These are phyloP conservation scores for Falcunculus frontatus DNA, from an alignment of 2,113 vertebrate genomes.

Conservation along the genomic window DNA sequence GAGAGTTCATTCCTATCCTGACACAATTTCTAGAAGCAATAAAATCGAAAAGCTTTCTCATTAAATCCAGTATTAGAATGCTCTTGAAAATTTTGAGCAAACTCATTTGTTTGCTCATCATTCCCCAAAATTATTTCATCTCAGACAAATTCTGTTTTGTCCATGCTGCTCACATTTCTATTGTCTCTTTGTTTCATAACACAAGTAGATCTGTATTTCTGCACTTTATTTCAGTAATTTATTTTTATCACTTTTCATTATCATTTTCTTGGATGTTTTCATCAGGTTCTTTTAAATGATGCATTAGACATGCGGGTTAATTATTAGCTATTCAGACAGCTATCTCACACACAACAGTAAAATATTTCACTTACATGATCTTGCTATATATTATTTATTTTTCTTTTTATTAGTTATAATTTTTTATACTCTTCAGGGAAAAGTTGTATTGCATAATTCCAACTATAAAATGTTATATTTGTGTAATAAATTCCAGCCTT, in stretches of 20 bases:
- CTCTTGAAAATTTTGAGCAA: neutral
- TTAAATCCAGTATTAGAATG: neutral
- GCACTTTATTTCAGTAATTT: neutral
- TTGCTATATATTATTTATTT: neutral
- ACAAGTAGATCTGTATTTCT: neutral
- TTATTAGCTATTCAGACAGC: neutral
- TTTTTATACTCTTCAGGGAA: neutral
- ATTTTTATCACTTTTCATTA: constrained; percentile 1
- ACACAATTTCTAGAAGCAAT: neutral
- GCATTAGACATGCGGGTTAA: neutral
- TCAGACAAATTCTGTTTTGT: neutral
- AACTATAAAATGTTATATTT: neutral
- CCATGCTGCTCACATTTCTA: neutral
- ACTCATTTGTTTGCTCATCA: neutral
- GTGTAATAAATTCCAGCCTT: neutral
- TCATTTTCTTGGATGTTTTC: neutral
- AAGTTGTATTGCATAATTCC: neutral
- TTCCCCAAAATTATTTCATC: neutral
- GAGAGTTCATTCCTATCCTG: neutral
- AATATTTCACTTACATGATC: neutral
- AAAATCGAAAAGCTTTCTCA: neutral
- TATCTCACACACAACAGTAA: neutral
- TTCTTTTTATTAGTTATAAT: neutral
- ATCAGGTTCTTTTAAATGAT: neutral
- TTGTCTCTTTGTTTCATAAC: neutral